Evolutionary conservation across 2,888 invertebrate genomes (phyloP).

Genomic region (Leptinotarsa tumamoca): DNA sequence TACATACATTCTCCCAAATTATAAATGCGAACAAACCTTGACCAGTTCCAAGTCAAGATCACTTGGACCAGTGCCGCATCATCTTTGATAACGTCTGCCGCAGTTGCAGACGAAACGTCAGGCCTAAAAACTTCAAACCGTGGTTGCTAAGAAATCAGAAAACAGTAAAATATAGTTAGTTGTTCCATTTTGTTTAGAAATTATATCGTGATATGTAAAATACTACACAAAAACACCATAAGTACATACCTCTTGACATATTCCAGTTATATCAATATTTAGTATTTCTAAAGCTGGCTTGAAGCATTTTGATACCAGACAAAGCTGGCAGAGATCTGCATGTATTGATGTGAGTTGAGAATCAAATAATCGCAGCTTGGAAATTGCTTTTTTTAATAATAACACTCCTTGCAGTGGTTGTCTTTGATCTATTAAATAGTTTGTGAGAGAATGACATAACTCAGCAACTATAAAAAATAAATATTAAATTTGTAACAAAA

Average conservation of each 20-base stretch:
- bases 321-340: constrained; percentile 92
- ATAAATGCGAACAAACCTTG: too few relatives aligned
- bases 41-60: too few relatives aligned
- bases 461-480: constrained; percentile 79
- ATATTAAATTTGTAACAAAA: not conserved
- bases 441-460: constrained; percentile 86
- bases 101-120: too few relatives aligned
- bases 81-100: too few relatives aligned
- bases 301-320: constrained; percentile 90
- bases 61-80: too few relatives aligned
- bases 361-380: constrained; percentile 87
- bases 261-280: constrained; percentile 91
- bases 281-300: constrained; percentile 91
- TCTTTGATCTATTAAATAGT: constrained; percentile 80
- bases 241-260: constrained; percentile 82
- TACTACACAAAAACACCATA: not conserved
- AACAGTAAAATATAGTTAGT: too few relatives aligned
- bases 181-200: too few relatives aligned
- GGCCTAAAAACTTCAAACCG: too few relatives aligned
- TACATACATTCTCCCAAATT: too few relatives aligned
- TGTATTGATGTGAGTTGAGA: constrained; percentile 95
- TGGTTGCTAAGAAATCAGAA: too few relatives aligned
- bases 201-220: too few relatives aligned
- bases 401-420: constrained; percentile 87
- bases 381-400: constrained; percentile 84